phyloP scores from a whole-genome alignment of 2,113 vertebrate species.

The Girardinichthys multiradiatus region DNA sequence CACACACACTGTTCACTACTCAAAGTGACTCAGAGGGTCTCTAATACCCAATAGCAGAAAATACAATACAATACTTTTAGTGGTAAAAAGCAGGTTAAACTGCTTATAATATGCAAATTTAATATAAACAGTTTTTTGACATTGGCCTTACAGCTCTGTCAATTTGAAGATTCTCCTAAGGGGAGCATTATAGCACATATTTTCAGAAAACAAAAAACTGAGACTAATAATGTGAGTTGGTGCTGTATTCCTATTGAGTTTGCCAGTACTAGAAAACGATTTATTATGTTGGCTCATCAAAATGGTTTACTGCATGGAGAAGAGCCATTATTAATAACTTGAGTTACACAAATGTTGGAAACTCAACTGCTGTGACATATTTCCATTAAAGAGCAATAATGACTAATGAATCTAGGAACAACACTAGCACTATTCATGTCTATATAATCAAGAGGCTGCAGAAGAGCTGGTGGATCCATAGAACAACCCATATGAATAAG shows the following conservation, averaged over 20 bases:
- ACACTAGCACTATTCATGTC: background rate
- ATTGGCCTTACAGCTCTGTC: background rate
- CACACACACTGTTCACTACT: background rate
- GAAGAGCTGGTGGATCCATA: background rate
- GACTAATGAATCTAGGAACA: background rate
- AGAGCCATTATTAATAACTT: conserved; percentile 15
- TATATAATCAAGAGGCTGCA: background rate
- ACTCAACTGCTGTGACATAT: conserved; percentile 2
- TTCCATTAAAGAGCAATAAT: background rate
- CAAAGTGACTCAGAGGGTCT: background rate
- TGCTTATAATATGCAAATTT: background rate
- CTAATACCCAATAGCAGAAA: background rate
- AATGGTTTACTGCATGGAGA: conserved; percentile 5
- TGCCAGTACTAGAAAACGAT: conserved; percentile 19
- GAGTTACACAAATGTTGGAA: conserved; percentile 6
- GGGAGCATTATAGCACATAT: background rate
- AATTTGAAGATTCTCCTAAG: conserved; percentile 1
- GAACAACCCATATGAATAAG: no score
- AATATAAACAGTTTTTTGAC: background rate
- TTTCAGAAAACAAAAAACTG: conserved; percentile 10
- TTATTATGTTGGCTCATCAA: conserved; percentile 9
- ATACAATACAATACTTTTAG: background rate
- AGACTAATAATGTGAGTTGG: conserved; percentile 32
- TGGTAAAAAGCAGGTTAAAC: background rate
- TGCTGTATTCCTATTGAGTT: conserved; percentile 21